Evolutionary conservation across 2,888 invertebrate genomes (phyloP), one percentile per base, ranked within the genome.

Genomic region (Lamproptera curius): DNA sequence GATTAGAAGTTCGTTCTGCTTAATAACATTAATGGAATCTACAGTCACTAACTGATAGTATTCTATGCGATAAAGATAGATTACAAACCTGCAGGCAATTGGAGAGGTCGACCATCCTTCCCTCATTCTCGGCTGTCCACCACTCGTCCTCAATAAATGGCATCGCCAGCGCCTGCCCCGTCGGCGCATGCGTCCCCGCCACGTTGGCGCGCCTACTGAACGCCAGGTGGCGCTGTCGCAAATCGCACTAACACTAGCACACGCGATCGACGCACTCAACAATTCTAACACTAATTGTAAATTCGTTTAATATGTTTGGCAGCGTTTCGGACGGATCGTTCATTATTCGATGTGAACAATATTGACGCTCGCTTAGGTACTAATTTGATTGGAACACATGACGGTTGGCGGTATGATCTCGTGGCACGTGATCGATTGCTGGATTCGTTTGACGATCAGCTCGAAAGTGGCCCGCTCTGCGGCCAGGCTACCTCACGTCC

Each of bases 141-240:
- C 96, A 91, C 82, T 97, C 96, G 91, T 97, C 96, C 90, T 97
- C 96, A 89, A 97, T 96, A 91, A 96, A 97, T 90, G 96, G 96
- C 96, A 96, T 96, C 91, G 94, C 93, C 92, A 92, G 86, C 83
- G 90, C 89, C 88, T 89, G 88, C 76, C 84, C 89, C 81, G 88
- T 80, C 88, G 89, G 87, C 82, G 89, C 90, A 88, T 89, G 88
- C 75, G 90, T 81, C 85, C 90, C 90, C 90, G 90, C 90, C 90
- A 90, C 90, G 75, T 79, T 89, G 82, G 72, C 78, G 74, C 82
- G 73, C 70, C 77, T 71, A 67, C 55, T 53, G 48, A 54, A 71
- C 81, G 79, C 81, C 76, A 76, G 79, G 61, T 69, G 78, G 83
- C 84, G 80, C 67, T 70, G 57, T 61, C 57, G 64, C 55, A 54